phyloP scores from a whole-genome alignment of 2,113 vertebrate genomes.

The Chinchilla lanigera region DNA sequence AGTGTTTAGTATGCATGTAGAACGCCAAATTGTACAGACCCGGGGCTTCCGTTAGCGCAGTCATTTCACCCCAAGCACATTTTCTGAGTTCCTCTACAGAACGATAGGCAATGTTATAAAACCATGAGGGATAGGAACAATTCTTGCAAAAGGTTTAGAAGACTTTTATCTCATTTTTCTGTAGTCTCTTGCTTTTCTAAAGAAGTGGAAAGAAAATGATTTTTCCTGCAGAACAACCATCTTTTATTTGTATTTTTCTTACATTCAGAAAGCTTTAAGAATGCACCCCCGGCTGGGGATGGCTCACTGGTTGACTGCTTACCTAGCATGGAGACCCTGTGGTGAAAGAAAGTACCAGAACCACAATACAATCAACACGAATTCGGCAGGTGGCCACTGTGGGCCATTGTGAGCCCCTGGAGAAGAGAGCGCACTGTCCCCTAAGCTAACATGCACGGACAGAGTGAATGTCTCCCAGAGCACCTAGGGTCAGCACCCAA shows the following conservation, averaged over 20 bases:
- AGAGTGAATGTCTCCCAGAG: background rate
- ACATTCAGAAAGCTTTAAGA: background rate
- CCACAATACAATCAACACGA: background rate
- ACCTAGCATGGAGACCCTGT: background rate
- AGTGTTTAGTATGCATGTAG: background rate
- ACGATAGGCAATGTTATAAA: background rate
- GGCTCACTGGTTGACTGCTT: background rate
- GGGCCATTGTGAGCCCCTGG: background rate
- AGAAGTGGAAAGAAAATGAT: slow-evolving; percentile 34
- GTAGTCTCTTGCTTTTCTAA: background rate
- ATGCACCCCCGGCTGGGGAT: background rate
- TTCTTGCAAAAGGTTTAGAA: slow-evolving; percentile 6
- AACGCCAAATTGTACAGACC: background rate
- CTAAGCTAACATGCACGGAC: background rate
- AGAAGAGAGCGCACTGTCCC: background rate
- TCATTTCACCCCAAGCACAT: background rate
- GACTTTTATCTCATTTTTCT: background rate
- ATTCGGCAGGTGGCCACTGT: background rate
- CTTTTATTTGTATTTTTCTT: background rate
- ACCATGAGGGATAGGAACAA: background rate
- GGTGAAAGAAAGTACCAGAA: background rate
- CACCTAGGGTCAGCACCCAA: background rate
- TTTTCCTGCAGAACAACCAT: background rate
- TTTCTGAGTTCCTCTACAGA: background rate
- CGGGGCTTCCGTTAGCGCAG: background rate